Conservation (phyloP, 2,888 invertebrate species). For the Cataglyphis rosenhaueri region DNA sequence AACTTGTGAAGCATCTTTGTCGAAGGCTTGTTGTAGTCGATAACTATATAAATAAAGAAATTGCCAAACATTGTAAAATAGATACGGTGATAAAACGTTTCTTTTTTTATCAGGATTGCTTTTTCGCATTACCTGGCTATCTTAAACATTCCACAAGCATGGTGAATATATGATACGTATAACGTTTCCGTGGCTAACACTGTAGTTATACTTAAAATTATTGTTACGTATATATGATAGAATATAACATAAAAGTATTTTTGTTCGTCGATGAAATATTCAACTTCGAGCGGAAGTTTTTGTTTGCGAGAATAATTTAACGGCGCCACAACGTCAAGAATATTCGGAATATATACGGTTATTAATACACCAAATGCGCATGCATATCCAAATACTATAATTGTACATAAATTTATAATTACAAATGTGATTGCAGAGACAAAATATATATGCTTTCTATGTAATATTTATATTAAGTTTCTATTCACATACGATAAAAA, state of each 20-base stretch:
- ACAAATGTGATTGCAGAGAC: background rate
- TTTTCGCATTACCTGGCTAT: background rate
- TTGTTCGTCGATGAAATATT: constrained; percentile 49
- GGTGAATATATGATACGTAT: background rate
- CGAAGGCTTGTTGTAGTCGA: constrained; percentile 1
- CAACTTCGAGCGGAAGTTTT: background rate
- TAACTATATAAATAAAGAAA: constrained; percentile 17
- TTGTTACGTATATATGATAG: background rate
- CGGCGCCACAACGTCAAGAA: constrained; percentile 23
- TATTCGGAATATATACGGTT: background rate
- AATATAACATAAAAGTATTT: constrained; percentile 25
- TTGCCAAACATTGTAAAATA: background rate
- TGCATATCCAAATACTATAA: constrained; percentile 1
- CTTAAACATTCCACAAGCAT: constrained; percentile 20
- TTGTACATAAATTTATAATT: constrained; percentile 1
- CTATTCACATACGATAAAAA: too few species aligned
- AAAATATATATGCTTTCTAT: too few species aligned
- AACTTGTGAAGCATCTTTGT: background rate
- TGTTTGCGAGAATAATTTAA: constrained; percentile 16
- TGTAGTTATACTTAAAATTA: background rate
- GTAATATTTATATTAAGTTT: too few species aligned
- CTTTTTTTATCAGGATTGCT: background rate
- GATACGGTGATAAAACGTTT: background rate
- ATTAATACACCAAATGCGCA: background rate
- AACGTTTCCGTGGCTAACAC: background rate